These are phyloP conservation scores for Kryptopterus vitreolus DNA, from an alignment of 2,797 vertebrate species.

Conservation along the genomic window DNA sequence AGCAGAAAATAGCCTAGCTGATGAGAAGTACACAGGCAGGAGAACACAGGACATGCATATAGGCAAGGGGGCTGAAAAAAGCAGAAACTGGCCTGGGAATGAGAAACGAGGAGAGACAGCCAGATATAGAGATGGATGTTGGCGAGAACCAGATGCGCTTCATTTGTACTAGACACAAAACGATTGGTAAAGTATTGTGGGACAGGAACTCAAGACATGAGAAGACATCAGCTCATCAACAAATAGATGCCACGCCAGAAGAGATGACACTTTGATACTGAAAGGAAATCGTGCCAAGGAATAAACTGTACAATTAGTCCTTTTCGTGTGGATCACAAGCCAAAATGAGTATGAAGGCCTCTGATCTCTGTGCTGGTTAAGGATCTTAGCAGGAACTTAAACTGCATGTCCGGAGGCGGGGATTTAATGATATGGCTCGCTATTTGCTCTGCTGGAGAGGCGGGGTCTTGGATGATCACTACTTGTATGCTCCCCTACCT, in stretches of 20 bases:
- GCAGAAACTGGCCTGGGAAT: not conserved
- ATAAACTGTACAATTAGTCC: slow-evolving; percentile 7
- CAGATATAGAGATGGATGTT: not conserved
- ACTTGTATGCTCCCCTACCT: slow-evolving; percentile 67
- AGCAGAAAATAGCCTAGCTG: slow-evolving; percentile 55
- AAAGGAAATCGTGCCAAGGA: slow-evolving; percentile 1
- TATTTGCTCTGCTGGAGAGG: slow-evolving; percentile 77
- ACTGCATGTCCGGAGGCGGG: slow-evolving; percentile 50
- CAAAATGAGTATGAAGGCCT: slow-evolving; percentile 35
- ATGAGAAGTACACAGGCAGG: slow-evolving; percentile 26
- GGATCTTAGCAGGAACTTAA: slow-evolving; percentile 16
- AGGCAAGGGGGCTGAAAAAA: slow-evolving; percentile 21
- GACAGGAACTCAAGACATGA: not conserved
- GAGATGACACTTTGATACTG: not conserved
- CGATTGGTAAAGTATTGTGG: not conserved
- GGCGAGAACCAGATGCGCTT: slow-evolving; percentile 16
- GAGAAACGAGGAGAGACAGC: not conserved
- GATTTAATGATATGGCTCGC: slow-evolving; percentile 62
- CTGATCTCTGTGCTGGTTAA: slow-evolving; percentile 35
- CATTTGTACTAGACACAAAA: not conserved
- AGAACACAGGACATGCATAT: slow-evolving; percentile 14
- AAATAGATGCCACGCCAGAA: not conserved
- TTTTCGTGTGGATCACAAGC: not conserved
- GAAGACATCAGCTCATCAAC: not conserved
- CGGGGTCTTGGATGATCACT: slow-evolving; percentile 70